Evolutionary conservation across 2,797 vertebrate species (phyloP), one percentile per base, ranked within the genome.

Genomic region (Anguilla megastoma): DNA sequence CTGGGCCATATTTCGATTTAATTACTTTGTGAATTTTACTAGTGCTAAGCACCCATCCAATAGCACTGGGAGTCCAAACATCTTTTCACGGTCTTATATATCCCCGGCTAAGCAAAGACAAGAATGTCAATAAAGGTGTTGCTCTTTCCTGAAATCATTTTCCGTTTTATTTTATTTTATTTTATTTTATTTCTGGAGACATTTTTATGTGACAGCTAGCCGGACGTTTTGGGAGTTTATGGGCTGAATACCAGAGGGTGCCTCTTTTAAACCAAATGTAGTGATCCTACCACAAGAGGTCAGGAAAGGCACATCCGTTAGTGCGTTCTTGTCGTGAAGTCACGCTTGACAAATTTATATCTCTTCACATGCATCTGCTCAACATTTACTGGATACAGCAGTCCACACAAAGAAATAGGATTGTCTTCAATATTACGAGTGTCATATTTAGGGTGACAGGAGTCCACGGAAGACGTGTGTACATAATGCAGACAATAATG

Each of bases 251-350:
- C 45, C 21, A 50, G 33, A 50, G n/a, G 3, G 27, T 12, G 27
- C 3, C 83, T 12, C 9, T 33, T 56, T 56, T 52, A 52, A 52
- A 2, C 74, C 48, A 24, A 7, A 54, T 54, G 41, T 12, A 41
- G 8, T 8, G 0, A 24, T 58, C 10, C 27, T 4, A 36, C 90
- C 92, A 90, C 84, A 56, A 92, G 91, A 90, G 89, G 91, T 56
- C 90, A 92, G 91, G 58, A 89, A 10, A 89, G 86, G 0, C 85
- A 86, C 86, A 85, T 89, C 9, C 1, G 88, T 0, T 74, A 45
- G 21, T 58, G 58, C 52, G 41, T 24, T 10, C 1, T 21, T 45
- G 48, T 27, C 30, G 18, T 24, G 36, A 48, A 2, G 41, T 24
- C 3, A n/a, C 71, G 60, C 63, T 36, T 76, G 14, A 30, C 54